phyloP scores from a whole-genome alignment of 2,797 vertebrate species.

The Crocodylus rhombifer region DNA sequence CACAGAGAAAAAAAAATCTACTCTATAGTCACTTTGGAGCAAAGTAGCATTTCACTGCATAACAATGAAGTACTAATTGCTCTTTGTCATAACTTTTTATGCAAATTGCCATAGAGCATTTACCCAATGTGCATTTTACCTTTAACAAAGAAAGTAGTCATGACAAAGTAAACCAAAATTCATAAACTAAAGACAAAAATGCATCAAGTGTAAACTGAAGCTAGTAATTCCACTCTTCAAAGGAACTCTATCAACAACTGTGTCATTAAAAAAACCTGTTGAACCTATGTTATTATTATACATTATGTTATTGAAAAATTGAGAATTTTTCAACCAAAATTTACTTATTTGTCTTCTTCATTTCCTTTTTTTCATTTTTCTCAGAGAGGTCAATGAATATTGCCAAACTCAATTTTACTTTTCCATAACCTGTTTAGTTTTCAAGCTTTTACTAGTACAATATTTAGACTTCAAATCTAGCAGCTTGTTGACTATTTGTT shows the following conservation, averaged over 20 bases:
- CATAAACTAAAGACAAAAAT: constrained; percentile 75
- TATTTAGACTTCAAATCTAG: not conserved
- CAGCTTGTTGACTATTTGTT: not conserved
- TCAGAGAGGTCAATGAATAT: not conserved
- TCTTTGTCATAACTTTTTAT: constrained; percentile 86
- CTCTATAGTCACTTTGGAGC: constrained; percentile 80
- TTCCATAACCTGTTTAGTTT: constrained; percentile 20
- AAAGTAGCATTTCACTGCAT: constrained; percentile 83
- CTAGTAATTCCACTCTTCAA: constrained; percentile 66
- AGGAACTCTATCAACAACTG: constrained; percentile 53
- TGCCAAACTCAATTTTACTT: constrained; percentile 1
- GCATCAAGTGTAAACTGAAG: constrained; percentile 69
- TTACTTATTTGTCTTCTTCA: not conserved
- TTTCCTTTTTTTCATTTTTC: not conserved
- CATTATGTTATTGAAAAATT: constrained; percentile 26
- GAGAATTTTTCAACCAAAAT: constrained; percentile 27
- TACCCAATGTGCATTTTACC: constrained; percentile 81
- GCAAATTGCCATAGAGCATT: constrained; percentile 81
- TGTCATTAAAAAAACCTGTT: constrained; percentile 31
- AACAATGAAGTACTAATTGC: constrained; percentile 85
- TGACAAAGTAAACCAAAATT: constrained; percentile 79
- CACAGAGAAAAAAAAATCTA: constrained; percentile 53
- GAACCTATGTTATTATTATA: not conserved
- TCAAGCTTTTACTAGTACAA: not conserved
- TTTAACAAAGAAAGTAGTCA: constrained; percentile 82